phyloP scores from a whole-genome alignment of 2,888 invertebrate genomes.

The Acrocyrtus sp. region DNA sequence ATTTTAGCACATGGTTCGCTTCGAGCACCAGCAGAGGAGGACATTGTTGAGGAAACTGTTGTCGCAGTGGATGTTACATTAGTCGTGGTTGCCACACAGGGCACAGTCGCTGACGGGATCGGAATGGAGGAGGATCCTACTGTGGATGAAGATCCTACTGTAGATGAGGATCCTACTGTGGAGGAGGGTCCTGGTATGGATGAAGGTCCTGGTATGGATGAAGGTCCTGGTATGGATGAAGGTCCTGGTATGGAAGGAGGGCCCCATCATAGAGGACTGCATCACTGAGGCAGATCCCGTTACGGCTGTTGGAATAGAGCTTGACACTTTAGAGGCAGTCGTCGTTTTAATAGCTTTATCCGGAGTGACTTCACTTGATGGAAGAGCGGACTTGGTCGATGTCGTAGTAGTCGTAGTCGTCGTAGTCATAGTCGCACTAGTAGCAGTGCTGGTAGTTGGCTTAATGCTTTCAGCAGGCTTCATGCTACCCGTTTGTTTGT shows the following conservation, averaged over 20 bases:
- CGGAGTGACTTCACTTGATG: neutral
- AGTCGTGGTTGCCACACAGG: neutral
- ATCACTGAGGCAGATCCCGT: slow-evolving; percentile 4
- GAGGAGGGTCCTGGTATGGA: neutral
- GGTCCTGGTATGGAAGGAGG: too few species aligned
- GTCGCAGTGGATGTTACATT: slow-evolving; percentile 2
- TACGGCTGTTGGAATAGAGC: slow-evolving; percentile 1
- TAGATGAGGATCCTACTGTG: neutral
- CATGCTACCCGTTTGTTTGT: slow-evolving; percentile 12
- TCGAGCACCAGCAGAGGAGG: slow-evolving; percentile 26
- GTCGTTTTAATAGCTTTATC: too few species aligned
- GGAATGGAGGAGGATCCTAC: neutral
- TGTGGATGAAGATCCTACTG: neutral
- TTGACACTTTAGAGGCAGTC: too few species aligned
- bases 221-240: too few species aligned
- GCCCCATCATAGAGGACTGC: too few species aligned
- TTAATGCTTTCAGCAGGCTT: neutral
- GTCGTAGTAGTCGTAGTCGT: slow-evolving; percentile 11
- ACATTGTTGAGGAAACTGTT: slow-evolving; percentile 8
- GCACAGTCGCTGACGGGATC: neutral
- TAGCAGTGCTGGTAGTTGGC: slow-evolving; percentile 7
- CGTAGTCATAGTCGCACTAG: slow-evolving; percentile 1
- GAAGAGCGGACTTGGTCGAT: neutral
- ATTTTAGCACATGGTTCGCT: slow-evolving; percentile 64
- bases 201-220: slow-evolving; percentile 20